These are phyloP conservation scores for Lasioglossum malachurum DNA, from an alignment of 2,888 invertebrate genomes.

Conservation along the genomic window DNA sequence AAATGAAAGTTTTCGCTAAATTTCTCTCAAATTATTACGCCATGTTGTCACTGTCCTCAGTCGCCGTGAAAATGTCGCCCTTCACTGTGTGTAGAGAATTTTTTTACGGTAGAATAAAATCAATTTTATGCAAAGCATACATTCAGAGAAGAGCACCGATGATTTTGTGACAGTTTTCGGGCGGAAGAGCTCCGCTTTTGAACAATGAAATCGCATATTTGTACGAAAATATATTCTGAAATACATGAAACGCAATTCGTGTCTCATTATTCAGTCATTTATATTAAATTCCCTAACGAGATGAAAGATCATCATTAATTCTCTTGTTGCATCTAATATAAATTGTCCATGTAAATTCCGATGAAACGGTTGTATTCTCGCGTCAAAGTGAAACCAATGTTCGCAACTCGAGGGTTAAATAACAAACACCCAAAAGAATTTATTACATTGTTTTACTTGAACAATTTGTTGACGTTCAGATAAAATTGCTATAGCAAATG, in stretches of 20 bases:
- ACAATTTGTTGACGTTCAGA: not conserved
- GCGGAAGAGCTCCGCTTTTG: not conserved
- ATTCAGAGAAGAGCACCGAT: not conserved
- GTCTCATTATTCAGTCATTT: not conserved
- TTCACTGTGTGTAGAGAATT: not conserved
- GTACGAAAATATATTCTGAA: not conserved
- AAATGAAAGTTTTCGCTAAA: not conserved
- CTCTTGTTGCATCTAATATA: not conserved
- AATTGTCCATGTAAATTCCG: not conserved
- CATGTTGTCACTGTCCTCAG: not conserved
- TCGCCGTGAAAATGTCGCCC: not conserved
- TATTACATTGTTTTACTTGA: not conserved
- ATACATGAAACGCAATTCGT: not conserved
- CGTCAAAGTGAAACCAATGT: not conserved
- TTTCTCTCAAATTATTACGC: slow-evolving; percentile 3
- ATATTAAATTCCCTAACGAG: not conserved
- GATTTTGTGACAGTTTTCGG: not conserved
- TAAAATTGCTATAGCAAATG: not conserved
- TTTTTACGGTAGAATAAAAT: not conserved
- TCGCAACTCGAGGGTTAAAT: not conserved
- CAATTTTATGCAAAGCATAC: slow-evolving; percentile 13
- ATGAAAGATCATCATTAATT: not conserved
- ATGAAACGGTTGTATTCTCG: not conserved
- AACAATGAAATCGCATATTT: slow-evolving; percentile 10
- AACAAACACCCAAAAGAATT: not conserved